Evolutionary conservation across 2,888 invertebrate genomes (phyloP), one percentile per base, ranked within the genome.

Genomic region (Lasioglossum lativentre): DNA sequence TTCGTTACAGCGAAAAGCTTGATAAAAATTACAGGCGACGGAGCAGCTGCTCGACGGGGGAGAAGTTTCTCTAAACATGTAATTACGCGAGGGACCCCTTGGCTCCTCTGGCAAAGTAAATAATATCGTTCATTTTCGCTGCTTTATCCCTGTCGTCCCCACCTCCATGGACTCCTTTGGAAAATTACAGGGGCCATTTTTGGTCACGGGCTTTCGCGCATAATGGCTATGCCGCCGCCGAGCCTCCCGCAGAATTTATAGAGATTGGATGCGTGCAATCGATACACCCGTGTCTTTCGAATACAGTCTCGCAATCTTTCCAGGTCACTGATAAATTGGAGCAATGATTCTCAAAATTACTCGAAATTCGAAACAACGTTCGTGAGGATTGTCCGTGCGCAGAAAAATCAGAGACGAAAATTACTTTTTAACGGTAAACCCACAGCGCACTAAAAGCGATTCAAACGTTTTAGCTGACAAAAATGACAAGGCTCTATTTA

Each of bases 51-150:
- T 2, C 59, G 27, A 5, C 59, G 27, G 8, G 14, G 2, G 5
- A 59, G 34, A n/a, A 30, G 59, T 59, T 59, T 59, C 59, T 59
- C 59, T 59, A 59, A 59, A 59, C 59, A 59, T 59, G 59, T 59
- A 59, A 59, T 59, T 59, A 59, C 59, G 59, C 27, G 59, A n/a
- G 14, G 27, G 27, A 52, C 27, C 14, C 1, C 27, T n/a, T 6
- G 27, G 27, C 59, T 16, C 27, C 27, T 27, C 59, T 8, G 52
- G 59, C 27, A 5, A n/a, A 27, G 59, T 30, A 59, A 59, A 59
- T 59, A 59, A 59, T 59, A 59, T 59, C 59, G 59, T 59, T 59
- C 59, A 30, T 59, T 59, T 59, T 59, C 59, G 59, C 59, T 59
- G 59, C 59, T 30, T 27, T 59, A 27, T 59, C 14, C 27, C 27